These are phyloP conservation scores for Phymatocera aterrima DNA, from an alignment of 2,888 invertebrate genomes.

Conservation along the genomic window DNA sequence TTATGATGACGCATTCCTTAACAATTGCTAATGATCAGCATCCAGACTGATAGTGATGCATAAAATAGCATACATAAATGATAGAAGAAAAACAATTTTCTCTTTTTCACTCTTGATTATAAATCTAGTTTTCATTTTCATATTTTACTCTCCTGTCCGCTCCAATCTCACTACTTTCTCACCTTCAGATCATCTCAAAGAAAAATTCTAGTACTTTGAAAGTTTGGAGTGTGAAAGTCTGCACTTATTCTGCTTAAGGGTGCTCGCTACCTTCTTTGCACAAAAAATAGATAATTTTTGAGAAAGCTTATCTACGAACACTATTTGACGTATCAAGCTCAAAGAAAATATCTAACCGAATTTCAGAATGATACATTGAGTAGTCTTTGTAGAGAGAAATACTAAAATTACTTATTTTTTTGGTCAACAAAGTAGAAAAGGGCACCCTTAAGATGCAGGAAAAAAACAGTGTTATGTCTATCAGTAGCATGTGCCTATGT, in stretches of 20 bases:
- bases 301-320: no score
- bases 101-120: not conserved
- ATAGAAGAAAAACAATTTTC: not conserved
- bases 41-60: slow-evolving; percentile 31
- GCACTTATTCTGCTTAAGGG: not conserved
- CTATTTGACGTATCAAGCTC: no score
- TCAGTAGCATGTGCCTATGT: slow-evolving; percentile 33
- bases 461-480: slow-evolving; percentile 37
- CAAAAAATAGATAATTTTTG: no score
- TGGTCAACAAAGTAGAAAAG: not conserved
- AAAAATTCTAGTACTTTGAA: not conserved
- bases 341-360: no score
- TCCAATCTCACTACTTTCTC: slow-evolving; percentile 9
- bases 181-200: not conserved
- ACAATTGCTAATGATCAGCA: slow-evolving; percentile 40
- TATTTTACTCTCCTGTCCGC: not conserved
- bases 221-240: not conserved
- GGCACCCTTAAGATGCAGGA: not conserved
- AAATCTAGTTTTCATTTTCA: not conserved
- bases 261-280: no score
- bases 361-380: no score
- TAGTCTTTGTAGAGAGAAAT: no score
- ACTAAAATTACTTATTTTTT: no score
- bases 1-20: slow-evolving; percentile 38
- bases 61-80: not conserved